Evolutionary conservation across 2,113 vertebrate genomes (phyloP).

Genomic region (cattle (Bos taurus)): DNA sequence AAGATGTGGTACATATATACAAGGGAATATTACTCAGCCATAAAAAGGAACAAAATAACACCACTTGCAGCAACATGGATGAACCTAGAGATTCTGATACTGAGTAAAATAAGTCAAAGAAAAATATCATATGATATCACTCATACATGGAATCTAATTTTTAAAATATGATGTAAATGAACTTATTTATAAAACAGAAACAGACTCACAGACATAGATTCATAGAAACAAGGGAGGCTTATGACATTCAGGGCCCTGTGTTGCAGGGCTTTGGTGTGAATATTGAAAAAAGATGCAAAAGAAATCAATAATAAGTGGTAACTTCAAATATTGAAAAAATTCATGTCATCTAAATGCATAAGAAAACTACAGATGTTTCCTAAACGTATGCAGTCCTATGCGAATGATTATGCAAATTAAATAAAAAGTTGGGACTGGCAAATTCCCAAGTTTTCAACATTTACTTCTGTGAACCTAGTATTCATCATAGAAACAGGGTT

Average conservation of each 20-base stretch:
- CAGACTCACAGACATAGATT: not conserved
- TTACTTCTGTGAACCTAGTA: slow-evolving; percentile 43
- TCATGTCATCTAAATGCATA: not conserved
- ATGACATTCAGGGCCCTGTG: not conserved
- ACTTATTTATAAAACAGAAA: not conserved
- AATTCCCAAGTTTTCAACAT: slow-evolving; percentile 50
- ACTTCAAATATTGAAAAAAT: slow-evolving; percentile 35
- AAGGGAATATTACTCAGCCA: not conserved
- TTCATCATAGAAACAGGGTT: slow-evolving; percentile 1
- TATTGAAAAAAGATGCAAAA: not conserved
- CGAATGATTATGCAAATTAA: slow-evolving; percentile 41
- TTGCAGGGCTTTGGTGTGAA: not conserved
- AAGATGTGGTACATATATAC: not conserved
- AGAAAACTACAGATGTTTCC: slow-evolving; percentile 38
- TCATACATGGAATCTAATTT: not conserved
- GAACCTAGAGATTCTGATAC: not conserved
- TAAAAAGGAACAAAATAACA: not conserved
- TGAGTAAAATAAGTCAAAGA: not conserved
- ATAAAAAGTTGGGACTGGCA: slow-evolving; percentile 11
- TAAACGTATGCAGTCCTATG: slow-evolving; percentile 29
- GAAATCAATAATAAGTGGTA: slow-evolving; percentile 32
- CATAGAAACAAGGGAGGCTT: not conserved
- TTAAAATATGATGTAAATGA: not conserved
- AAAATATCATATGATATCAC: not conserved
- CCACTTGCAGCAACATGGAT: not conserved